Conservation (phyloP, 2,797 vertebrate species). For the Gadopsis bispinosus region DNA sequence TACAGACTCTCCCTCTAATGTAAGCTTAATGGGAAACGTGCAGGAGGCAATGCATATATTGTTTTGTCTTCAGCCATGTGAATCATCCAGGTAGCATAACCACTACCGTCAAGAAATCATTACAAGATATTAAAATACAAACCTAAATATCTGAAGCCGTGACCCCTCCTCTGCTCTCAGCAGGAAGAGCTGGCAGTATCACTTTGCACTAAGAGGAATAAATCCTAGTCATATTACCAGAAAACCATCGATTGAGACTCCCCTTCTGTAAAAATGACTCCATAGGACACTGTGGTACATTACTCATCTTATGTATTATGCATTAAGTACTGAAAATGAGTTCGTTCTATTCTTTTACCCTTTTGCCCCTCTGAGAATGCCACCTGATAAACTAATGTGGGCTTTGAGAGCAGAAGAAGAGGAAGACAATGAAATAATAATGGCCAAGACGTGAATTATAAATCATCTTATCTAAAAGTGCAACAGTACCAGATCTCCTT, state of each 20-base stretch:
- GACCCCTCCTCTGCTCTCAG: conserved; percentile 79
- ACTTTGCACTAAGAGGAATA: conserved; percentile 83
- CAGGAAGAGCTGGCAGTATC: conserved; percentile 86
- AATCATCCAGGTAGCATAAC: conserved; percentile 66
- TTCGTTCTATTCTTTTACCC: conserved; percentile 56
- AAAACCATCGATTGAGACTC: conserved; percentile 91
- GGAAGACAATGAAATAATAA: conserved; percentile 42
- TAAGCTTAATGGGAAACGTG: conserved; percentile 73
- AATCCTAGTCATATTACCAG: conserved; percentile 88
- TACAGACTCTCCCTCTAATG: conserved; percentile 81
- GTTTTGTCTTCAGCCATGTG: neutral
- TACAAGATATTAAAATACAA: conserved; percentile 85
- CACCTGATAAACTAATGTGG: conserved; percentile 64
- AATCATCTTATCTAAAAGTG: conserved; percentile 27
- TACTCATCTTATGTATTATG: conserved; percentile 95
- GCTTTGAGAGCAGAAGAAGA: conserved; percentile 18
- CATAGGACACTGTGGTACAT: conserved; percentile 85
- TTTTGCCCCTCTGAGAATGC: conserved; percentile 57
- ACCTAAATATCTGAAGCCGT: conserved; percentile 46
- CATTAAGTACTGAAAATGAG: conserved; percentile 82
- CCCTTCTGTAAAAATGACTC: conserved; percentile 88
- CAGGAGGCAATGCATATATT: neutral
- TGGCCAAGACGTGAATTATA: conserved; percentile 24
- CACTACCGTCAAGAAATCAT: conserved; percentile 77
- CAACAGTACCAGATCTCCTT: conserved; percentile 12